Evolutionary conservation across 2,113 vertebrate species (phyloP), one percentile per base, ranked within the genome.

Genomic region (Nothoprocta pentlandii): DNA sequence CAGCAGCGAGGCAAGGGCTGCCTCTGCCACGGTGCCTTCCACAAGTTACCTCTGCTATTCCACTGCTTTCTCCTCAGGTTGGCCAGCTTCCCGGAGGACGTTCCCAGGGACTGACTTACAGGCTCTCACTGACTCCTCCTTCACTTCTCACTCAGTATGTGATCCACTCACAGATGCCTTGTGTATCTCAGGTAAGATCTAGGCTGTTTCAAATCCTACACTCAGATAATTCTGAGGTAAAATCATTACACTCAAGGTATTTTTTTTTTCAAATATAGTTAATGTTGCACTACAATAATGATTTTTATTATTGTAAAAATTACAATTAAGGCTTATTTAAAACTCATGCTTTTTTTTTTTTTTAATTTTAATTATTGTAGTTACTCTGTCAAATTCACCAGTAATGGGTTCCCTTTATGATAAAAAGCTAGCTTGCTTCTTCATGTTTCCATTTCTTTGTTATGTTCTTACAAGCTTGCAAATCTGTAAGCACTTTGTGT

Each of bases 401-500:
- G 20, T 79, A 73, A 76, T 21, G 26, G 5, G 13, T 34, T 88
- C 21, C 17, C 23, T 84, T 54, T 78, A 34, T n/a, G n/a, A 30
- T 62, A 63, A 81, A 85, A 84, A 78, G 16, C 51, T 49, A 69
- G 4, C 62, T 89, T 76, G 64, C 77, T 69, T 86, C 69, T 89
- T 53, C 53, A 10, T 58, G 12, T 89, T 95, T 92, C 74, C 67
- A 70, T 87, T 73, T 71, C 90, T 95, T 95, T 94, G 67, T 93
- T 82, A 87, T 76, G 85, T 95, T 95, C 88, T 89, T 81, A 66
- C 16, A 83, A 97, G 95, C 92, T 66, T 97, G 90, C 95, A 95
- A 95, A 95, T 97, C 94, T 95, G 95, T 87, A 97, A 92, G 85
- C 93, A 93, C 94, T 94, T 90, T 79, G 76, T 63, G 46, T 80